A percentile compares a stretch with the other conserved stretches of the same genome.
Evolutionary conservation across 2,113 vertebrate genomes (phyloP).

Genomic region (Pavo muticus): DNA sequence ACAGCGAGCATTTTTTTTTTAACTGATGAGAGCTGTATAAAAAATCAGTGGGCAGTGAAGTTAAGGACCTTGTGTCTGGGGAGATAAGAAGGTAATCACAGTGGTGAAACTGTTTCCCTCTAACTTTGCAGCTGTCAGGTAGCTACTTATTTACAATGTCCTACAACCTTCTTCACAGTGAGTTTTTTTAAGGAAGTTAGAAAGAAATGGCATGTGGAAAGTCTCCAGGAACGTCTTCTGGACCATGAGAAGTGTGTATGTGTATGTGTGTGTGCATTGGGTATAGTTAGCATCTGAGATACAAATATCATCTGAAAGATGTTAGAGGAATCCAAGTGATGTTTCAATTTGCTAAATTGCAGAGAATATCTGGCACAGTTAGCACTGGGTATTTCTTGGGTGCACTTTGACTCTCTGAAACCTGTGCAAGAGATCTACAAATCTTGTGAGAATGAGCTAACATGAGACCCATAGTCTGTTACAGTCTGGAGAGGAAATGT

Average conservation of each 20-base stretch:
- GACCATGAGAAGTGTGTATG: not conserved
- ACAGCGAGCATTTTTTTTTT: not conserved
- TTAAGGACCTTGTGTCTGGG: not conserved
- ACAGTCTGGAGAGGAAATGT: slow-evolving; percentile 6
- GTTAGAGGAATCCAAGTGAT: not conserved
- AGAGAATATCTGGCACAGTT: not conserved
- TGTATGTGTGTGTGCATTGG: not conserved
- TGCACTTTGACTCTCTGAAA: not conserved
- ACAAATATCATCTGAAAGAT: not conserved
- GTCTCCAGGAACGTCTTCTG: not conserved
- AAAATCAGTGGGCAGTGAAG: not conserved
- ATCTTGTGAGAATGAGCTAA: not conserved
- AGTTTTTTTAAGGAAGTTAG: not conserved
- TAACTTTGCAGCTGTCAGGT: not conserved
- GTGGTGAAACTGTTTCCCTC: not conserved
- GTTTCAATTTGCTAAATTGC: not conserved
- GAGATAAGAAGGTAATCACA: not conserved
- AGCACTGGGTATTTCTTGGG: not conserved
- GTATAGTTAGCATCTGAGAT: accelerated
- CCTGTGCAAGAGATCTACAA: not conserved
- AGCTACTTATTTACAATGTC: not conserved
- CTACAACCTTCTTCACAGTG: not conserved
- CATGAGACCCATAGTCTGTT: not conserved
- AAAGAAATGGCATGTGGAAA: not conserved
- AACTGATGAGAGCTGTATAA: not conserved